Base-by-base conservation (phyloP, 2,888 invertebrate species). In the Ophonus ardosiacus region DNA sequence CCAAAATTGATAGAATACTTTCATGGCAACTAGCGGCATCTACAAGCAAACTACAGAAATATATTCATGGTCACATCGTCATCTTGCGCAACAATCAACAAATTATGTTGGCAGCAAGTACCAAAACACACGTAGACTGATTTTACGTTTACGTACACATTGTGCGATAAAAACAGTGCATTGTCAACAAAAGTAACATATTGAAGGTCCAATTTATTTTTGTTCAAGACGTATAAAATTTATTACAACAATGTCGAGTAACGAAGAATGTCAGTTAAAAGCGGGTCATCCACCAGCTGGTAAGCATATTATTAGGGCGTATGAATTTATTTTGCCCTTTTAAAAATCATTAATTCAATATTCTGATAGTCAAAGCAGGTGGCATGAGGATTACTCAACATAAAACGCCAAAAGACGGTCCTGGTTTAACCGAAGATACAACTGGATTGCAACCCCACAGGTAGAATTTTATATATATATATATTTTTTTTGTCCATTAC, bases 301-400 rank as follows among this genome's bases (percentile, higher is more conserved):
- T 98, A 93, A 93, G 90, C 88, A 65, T 10, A 81, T 85, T 78
- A 15, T 85, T 68, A 15, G 24, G 13, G 40, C 18, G 79, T 76
- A 43, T 31, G 40, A 80, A 65, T 43, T 31, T 51, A 65, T 57
- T 63, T 76, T 74, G 18, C 76, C 15, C 71, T 13, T 78, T 43
- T 43, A 61, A 59, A 74, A 80, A 81, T 63, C 24, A 79, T 81
- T 74, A 74, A 79, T 57, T 59, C 65, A 81, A 85, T 17, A 86
- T 86, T 81, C 87, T 86, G 57, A 86, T 91, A 97, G 97, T 97
- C 2, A 98, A 97, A 93, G 97, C 97, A 85, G 98, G 98, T 79
- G 97, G 97, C 1, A 97, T 97, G 97, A 93, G 98, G 88, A 97
- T 98, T 89, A 97, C 96, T 13, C 97, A 98, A 89, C 96, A 98